phyloP scores from a whole-genome alignment of 2,797 vertebrate genomes.

The Hoplostethus mediterraneus region DNA sequence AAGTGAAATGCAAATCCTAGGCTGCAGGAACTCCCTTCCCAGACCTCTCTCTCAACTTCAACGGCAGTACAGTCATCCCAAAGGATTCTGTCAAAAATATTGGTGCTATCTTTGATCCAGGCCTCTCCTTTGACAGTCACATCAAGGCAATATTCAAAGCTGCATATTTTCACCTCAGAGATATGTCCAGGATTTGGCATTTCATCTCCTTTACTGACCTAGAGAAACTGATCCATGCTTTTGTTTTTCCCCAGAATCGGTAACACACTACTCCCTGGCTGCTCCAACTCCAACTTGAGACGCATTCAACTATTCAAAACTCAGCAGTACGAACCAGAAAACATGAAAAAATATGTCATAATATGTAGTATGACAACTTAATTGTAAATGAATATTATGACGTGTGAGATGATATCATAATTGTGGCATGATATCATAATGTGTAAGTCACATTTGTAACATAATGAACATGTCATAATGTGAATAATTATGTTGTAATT shows the following conservation, averaged over 20 bases:
- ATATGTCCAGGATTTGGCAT: constrained; percentile 34
- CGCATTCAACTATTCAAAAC: constrained; percentile 25
- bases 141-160: constrained; percentile 39
- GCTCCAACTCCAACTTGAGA: constrained; percentile 5
- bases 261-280: constrained; percentile 29
- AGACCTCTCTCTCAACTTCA: constrained; percentile 45
- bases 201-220: constrained; percentile 10
- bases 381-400: no score
- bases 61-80: constrained; percentile 40
- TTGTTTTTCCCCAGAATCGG: constrained; percentile 27
- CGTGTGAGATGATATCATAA: constrained; percentile 5
- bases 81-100: constrained; percentile 41
- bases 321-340: constrained; percentile 6
- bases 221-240: constrained; percentile 33
- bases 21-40: constrained; percentile 42
- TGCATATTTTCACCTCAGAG: constrained; percentile 24
- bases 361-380: not conserved
- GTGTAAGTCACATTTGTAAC: constrained; percentile 6
- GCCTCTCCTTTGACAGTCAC: constrained; percentile 43
- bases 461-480: constrained; percentile 12
- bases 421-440: not conserved
- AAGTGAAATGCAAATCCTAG: constrained; percentile 56
- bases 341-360: constrained; percentile 1
- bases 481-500: constrained; percentile 25
- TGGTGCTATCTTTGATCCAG: constrained; percentile 44